phyloP scores from a whole-genome alignment of 1,140 invertebrate species.

The Myzus persicae region DNA sequence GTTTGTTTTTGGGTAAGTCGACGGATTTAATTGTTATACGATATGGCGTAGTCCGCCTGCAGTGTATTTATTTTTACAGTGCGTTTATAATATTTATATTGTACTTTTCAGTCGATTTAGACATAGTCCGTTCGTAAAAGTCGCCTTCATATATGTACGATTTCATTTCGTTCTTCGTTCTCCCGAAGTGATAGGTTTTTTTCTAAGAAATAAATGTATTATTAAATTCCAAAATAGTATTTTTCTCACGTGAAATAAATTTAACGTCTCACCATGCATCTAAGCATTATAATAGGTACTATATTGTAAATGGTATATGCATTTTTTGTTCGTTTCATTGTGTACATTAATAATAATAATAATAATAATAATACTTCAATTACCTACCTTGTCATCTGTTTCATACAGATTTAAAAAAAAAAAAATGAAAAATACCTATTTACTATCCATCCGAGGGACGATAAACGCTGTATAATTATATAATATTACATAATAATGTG shows the following conservation, averaged over 20 bases:
- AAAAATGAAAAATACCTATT: background rate
- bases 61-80: background rate
- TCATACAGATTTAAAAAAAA: background rate
- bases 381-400: background rate
- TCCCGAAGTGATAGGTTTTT: background rate
- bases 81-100: background rate
- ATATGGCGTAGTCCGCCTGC: background rate
- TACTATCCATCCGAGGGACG: background rate
- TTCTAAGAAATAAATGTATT: background rate
- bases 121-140: background rate
- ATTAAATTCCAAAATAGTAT: background rate
- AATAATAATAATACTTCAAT: too few species aligned
- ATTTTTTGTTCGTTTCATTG: too few species aligned
- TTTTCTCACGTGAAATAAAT: too few species aligned
- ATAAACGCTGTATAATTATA: background rate
- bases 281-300: too few species aligned
- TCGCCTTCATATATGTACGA: too few species aligned
- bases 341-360: too few species aligned
- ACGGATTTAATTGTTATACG: background rate
- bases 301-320: too few species aligned
- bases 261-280: too few species aligned
- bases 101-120: background rate
- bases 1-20: background rate
- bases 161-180: background rate
- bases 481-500: background rate